Evolutionary conservation across 2,113 vertebrate species (phyloP).

Genomic region (Daboia siamensis): DNA sequence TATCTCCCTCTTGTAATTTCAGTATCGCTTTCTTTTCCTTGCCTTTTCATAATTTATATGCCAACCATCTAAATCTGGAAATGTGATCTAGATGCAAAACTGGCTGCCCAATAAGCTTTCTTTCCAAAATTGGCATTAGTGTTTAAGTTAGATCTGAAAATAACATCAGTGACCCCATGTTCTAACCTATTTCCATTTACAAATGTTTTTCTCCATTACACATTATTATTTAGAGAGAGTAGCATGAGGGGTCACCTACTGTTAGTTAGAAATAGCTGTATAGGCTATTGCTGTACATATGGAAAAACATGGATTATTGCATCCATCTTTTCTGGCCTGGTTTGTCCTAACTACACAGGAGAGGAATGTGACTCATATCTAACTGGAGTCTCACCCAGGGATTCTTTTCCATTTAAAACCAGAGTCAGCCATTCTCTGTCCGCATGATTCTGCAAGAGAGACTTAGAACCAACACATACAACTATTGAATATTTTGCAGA

Average conservation of each 20-base stretch:
- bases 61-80: background rate
- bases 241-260: background rate
- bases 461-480: background rate
- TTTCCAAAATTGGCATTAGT: background rate
- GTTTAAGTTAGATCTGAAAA: background rate
- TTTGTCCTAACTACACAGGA: conserved; percentile 45
- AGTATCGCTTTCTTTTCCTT: background rate
- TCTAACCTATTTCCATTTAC: background rate
- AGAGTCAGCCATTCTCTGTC: conserved; percentile 42
- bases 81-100: background rate
- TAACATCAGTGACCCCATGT: background rate
- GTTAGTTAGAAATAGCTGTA: background rate
- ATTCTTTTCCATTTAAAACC: conserved; percentile 42
- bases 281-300: conserved; percentile 15
- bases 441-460: conserved; percentile 34
- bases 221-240: background rate
- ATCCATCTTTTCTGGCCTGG: conserved; percentile 29
- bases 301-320: conserved; percentile 24
- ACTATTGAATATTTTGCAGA: background rate
- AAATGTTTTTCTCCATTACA: background rate
- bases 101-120: background rate
- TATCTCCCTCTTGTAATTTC: background rate
- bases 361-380: conserved; percentile 19
- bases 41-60: background rate
- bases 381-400: conserved; percentile 30